These are phyloP conservation scores for Macrotrachela quadricornifera DNA, from an alignment of 1,140 invertebrate genomes.

Conservation along the genomic window DNA sequence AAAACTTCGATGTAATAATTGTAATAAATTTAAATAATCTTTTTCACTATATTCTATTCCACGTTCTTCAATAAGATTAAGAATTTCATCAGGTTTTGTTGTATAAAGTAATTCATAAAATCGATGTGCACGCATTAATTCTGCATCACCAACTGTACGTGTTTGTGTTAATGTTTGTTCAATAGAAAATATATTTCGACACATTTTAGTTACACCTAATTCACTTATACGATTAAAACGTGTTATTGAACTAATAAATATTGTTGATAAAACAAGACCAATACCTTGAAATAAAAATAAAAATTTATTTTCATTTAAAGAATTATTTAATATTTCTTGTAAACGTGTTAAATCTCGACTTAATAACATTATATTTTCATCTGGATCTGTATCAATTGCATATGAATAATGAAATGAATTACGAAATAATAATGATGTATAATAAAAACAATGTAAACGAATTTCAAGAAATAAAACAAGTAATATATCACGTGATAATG, in stretches of 20 bases:
- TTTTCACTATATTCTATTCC: background rate
- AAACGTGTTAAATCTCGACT: slow-evolving; percentile 3
- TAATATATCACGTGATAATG: background rate
- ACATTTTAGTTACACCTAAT: slow-evolving; percentile 6
- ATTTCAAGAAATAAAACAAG: slow-evolving; percentile 1
- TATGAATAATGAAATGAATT: slow-evolving; percentile 1
- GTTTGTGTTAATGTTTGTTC: slow-evolving; percentile 5
- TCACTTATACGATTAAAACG: slow-evolving; percentile 3
- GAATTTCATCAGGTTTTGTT: slow-evolving; percentile 7
- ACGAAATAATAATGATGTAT: slow-evolving; percentile 1
- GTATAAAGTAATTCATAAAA: slow-evolving; percentile 5
- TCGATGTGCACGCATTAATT: slow-evolving; percentile 5
- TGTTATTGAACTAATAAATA: slow-evolving; percentile 1
- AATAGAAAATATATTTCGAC: slow-evolving; percentile 6
- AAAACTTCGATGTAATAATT: background rate
- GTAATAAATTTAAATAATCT: slow-evolving; percentile 4
- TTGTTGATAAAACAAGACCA: slow-evolving; percentile 1
- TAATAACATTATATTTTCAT: background rate
- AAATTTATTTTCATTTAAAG: background rate
- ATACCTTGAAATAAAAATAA: slow-evolving; percentile 6
- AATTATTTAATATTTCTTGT: background rate
- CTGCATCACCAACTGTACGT: background rate
- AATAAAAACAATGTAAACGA: slow-evolving; percentile 7
- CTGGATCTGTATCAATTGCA: slow-evolving; percentile 4
- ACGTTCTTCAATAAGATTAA: slow-evolving; percentile 4